Conservation (phyloP, 2,888 invertebrate genomes). For the Leucophora obtusa region DNA sequence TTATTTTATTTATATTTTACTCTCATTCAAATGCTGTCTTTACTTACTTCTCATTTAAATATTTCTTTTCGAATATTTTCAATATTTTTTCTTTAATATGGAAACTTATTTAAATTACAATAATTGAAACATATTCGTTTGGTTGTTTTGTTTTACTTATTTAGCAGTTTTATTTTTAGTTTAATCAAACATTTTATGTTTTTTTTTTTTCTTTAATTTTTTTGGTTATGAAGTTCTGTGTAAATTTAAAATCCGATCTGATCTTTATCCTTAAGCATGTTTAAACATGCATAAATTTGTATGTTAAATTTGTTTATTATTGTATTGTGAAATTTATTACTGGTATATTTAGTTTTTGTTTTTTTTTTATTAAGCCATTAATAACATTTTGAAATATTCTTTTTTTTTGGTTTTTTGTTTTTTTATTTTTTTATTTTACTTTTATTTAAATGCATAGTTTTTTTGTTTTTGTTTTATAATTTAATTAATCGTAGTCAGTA, state of each 20-base stretch:
- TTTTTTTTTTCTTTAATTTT: slow-evolving; percentile 5
- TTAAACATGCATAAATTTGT: slow-evolving; percentile 46
- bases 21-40: slow-evolving; percentile 24
- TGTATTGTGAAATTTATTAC: slow-evolving; percentile 33
- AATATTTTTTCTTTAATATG: slow-evolving; percentile 31
- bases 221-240: slow-evolving; percentile 22
- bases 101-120: slow-evolving; percentile 63
- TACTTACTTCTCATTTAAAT: slow-evolving; percentile 22
- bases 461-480: slow-evolving; percentile 29
- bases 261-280: slow-evolving; percentile 32
- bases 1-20: slow-evolving; percentile 24
- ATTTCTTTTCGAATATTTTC: slow-evolving; percentile 14
- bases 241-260: slow-evolving; percentile 45
- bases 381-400: slow-evolving; percentile 57
- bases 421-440: slow-evolving; percentile 34
- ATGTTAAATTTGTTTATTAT: slow-evolving; percentile 28
- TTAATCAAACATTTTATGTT: slow-evolving; percentile 46
- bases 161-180: slow-evolving; percentile 47
- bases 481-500: slow-evolving; percentile 46
- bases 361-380: slow-evolving; percentile 61
- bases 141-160: slow-evolving; percentile 22
- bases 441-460: slow-evolving; percentile 57
- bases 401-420: slow-evolving; percentile 11
- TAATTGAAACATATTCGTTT: slow-evolving; percentile 63
- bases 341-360: slow-evolving; percentile 26